Evolutionary conservation across 2,797 vertebrate species (phyloP), one percentile per base, ranked within the genome.

Genomic region (Morelia viridis): DNA sequence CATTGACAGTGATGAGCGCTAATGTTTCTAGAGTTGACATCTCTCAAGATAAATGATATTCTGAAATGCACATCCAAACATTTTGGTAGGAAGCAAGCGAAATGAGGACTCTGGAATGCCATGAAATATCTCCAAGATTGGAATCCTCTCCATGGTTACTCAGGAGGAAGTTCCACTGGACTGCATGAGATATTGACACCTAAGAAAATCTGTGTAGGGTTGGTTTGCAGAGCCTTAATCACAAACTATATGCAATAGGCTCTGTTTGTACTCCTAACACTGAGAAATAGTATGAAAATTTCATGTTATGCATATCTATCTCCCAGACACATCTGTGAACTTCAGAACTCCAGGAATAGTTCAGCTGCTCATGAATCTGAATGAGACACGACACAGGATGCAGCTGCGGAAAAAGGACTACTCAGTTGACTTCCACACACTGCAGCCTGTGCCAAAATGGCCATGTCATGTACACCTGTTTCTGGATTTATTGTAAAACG

Each of bases 1-100:
- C 97, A 96, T 95, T 96, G 97, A 98, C 98, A 98, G 96, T 98
- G 98, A 98, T 97, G 97, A 1, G 94, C 90, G 84, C 97, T 98
- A 98, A 98, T 97, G 97, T 98, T 98, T 98, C 97, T 97, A 96
- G 97, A 97, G 97, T 92, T 98, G 98, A 98, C 98, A 97, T 96
- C 95, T 93, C 97, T 97, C 96, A 97, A 98, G 97, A 98, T 97
- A 98, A 98, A 98, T 97, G 97, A 97, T 96, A 87, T 96, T 95
- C 95, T 96, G 97, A 97, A 96, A 96, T 93, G 92, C 95, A 96
- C 96, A 0, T 95, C 96, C 96, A 97, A 97, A 98, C 97, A 96
- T 96, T 96, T 97, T 97, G 97, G 97, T 96, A 96, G 95, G 94
- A 94, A 95, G 92, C 93, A 17, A 4, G 88, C 0, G 60, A 91